Evolutionary conservation across 2,888 invertebrate species (phyloP).

Genomic region (Dynastes tityus): DNA sequence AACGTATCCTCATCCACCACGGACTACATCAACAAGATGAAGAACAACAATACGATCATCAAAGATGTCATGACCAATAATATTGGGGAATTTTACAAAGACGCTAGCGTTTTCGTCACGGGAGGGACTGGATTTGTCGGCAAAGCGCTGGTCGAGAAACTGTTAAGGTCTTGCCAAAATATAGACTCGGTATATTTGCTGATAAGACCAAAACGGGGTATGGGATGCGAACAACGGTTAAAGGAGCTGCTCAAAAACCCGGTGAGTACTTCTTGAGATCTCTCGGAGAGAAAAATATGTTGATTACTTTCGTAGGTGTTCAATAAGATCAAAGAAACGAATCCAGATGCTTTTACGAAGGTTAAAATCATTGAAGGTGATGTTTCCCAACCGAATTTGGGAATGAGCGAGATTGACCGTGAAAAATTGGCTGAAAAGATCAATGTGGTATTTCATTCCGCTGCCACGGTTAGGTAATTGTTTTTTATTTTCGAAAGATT

Average conservation of each 20-base stretch:
- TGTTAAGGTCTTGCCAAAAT: constrained; percentile 88
- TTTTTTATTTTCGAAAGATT: no score
- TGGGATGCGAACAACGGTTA: constrained; percentile 80
- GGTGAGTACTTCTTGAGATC: constrained; percentile 68
- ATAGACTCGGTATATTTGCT: constrained; percentile 86
- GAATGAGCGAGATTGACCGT: constrained; percentile 79
- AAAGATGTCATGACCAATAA: constrained; percentile 57
- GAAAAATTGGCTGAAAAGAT: constrained; percentile 71
- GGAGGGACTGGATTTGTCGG: constrained; percentile 90
- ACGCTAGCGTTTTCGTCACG: constrained; percentile 67
- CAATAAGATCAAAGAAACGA: constrained; percentile 77
- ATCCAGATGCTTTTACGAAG: constrained; percentile 79
- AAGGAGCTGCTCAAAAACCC: constrained; percentile 83
- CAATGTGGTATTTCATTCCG: constrained; percentile 93
- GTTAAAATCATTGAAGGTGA: constrained; percentile 83
- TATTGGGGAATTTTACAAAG: constrained; percentile 65
- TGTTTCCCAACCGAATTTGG: constrained; percentile 81
- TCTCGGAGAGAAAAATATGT: neutral
- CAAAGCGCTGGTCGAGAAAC: constrained; percentile 93
- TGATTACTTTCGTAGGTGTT: constrained; percentile 74
- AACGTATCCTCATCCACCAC: constrained; percentile 25
- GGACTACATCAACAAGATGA: constrained; percentile 31
- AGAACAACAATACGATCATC: constrained; percentile 51
- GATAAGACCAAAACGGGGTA: constrained; percentile 83
- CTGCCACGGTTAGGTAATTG: constrained; percentile 87